Evolutionary conservation across 2,888 invertebrate species (phyloP).

Genomic region (Allophyes oxyacanthae): DNA sequence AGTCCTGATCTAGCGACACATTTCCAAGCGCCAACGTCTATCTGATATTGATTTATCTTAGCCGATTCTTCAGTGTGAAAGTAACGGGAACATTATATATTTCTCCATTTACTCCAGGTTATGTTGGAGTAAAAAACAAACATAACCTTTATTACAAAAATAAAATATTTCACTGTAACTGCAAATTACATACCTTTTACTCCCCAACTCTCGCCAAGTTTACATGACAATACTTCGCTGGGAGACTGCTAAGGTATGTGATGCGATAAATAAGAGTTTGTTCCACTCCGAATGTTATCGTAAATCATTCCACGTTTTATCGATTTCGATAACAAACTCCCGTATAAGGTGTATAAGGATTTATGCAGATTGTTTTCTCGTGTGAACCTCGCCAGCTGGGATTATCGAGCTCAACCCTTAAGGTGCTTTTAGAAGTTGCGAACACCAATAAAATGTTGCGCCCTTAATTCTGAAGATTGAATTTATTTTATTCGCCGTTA

Average conservation of each 20-base stretch:
- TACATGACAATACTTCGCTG: conserved; percentile 31
- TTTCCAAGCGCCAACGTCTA: too few relatives aligned
- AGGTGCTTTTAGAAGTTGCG: conserved; percentile 29
- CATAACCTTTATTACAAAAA: conserved; percentile 29
- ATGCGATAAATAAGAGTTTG: conserved; percentile 57
- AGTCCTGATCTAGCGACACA: too few relatives aligned
- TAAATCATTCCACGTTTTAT: conserved; percentile 61
- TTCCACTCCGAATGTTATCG: conserved; percentile 53
- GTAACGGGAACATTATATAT: too few relatives aligned
- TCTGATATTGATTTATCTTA: too few relatives aligned
- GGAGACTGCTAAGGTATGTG: conserved; percentile 34
- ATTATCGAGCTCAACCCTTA: conserved; percentile 22
- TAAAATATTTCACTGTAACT: conserved; percentile 43
- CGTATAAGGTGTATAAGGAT: conserved; percentile 16
- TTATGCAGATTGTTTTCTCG: conserved; percentile 45
- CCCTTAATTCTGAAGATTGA: conserved; percentile 12
- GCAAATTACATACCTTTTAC: conserved; percentile 23
- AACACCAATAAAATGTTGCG: conserved; percentile 31
- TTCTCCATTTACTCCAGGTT: too few relatives aligned
- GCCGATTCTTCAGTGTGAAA: too few relatives aligned
- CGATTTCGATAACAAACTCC: conserved; percentile 47
- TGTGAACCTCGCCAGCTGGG: conserved; percentile 45
- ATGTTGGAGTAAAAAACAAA: conserved; percentile 9
- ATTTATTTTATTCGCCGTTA: conserved; percentile 16
- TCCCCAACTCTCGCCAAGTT: conserved; percentile 26